A percentile compares a stretch with the other conserved stretches of the same genome.
Evolutionary conservation across 2,113 vertebrate species (phyloP).

Genomic region (Macrotus californicus): DNA sequence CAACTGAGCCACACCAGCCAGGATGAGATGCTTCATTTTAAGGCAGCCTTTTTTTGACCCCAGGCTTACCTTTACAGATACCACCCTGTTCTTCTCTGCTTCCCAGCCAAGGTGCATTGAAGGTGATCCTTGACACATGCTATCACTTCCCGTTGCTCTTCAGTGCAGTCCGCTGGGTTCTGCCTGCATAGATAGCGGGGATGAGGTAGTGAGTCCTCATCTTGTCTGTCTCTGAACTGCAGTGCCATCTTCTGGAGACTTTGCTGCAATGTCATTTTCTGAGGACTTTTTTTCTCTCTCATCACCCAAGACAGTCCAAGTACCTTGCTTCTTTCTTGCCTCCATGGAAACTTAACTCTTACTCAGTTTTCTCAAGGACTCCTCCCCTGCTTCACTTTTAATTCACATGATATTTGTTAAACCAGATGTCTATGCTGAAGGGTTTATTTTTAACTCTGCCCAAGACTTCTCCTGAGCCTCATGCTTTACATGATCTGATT

Average conservation of each 20-base stretch:
- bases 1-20: too few relatives aligned
- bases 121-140: neutral
- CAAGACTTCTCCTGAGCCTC: neutral
- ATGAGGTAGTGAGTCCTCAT: neutral
- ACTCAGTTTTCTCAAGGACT: neutral
- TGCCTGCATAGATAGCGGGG: rapidly evolving
- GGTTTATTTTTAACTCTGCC: neutral
- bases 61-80: rapidly evolving
- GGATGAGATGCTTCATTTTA: neutral
- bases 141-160: too few relatives aligned
- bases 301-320: neutral
- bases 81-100: neutral
- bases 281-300: neutral
- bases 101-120: neutral
- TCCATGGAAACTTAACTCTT: neutral
- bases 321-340: neutral
- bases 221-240: neutral
- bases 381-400: neutral
- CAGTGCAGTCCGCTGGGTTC: neutral
- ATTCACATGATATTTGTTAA: neutral
- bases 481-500: neutral
- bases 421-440: neutral
- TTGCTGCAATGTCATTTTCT: too few relatives aligned
- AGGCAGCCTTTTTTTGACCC: neutral
- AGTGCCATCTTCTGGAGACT: neutral